Percentiles rank a stretch among this genome's conserved stretches.
Conservation (phyloP, 2,888 invertebrate genomes). For the Trachelus tabidus region DNA sequence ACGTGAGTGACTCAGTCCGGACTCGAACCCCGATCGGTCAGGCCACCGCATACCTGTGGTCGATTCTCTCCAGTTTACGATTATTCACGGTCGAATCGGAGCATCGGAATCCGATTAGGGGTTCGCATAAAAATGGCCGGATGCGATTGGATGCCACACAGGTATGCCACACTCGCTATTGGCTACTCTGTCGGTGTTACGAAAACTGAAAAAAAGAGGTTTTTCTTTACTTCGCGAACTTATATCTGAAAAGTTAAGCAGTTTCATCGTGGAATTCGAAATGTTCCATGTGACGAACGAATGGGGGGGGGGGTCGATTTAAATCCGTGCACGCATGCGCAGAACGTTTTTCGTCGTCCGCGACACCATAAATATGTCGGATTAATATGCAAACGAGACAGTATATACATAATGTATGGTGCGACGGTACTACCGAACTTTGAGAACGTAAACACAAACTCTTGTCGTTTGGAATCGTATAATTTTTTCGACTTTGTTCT, state of each 20-base stretch:
- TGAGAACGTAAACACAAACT: slow-evolving; percentile 24
- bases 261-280: neutral
- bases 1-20: slow-evolving; percentile 17
- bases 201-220: neutral
- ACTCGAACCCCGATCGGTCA: slow-evolving; percentile 34
- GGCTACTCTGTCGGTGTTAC: neutral
- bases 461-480: neutral
- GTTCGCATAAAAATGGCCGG: neutral
- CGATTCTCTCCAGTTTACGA: slow-evolving; percentile 39
- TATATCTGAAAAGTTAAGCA: neutral
- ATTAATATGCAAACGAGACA: slow-evolving; percentile 42
- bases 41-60: slow-evolving; percentile 44
- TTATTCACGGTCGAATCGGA: slow-evolving; percentile 40
- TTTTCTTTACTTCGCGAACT: neutral
- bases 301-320: slow-evolving; percentile 14
- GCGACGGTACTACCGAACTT: slow-evolving; percentile 31
- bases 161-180: neutral
- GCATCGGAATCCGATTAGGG: slow-evolving; percentile 16
- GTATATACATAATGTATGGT: slow-evolving; percentile 37
- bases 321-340: slow-evolving; percentile 35
- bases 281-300: neutral
- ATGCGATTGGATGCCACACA: neutral
- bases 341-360: slow-evolving; percentile 23
- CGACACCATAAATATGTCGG: slow-evolving; percentile 43
- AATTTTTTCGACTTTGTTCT: slow-evolving; percentile 1